A percentile compares a stretch with the other conserved stretches of the same genome.
phyloP scores from a whole-genome alignment of 2,797 vertebrate species.

The Arctocebus calabarensis region DNA sequence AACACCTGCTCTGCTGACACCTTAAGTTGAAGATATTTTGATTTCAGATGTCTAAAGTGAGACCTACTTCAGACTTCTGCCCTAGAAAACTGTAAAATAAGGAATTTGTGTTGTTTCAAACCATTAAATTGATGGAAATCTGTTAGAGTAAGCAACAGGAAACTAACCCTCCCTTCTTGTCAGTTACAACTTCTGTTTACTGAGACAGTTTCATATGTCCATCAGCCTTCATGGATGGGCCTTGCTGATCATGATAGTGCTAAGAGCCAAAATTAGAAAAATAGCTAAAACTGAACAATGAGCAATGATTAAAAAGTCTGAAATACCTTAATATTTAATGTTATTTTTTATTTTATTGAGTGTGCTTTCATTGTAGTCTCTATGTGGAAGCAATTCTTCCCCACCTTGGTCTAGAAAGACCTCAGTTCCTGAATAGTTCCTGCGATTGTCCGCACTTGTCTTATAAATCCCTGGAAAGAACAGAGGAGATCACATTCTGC shows the following conservation, averaged over 20 bases:
- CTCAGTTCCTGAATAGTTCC: neutral
- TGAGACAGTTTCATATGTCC: neutral
- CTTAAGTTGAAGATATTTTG: neutral
- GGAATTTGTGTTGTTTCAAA: neutral
- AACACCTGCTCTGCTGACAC: neutral
- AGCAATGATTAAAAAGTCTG: neutral
- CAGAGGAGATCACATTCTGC: neutral
- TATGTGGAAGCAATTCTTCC: neutral
- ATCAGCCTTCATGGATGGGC: neutral
- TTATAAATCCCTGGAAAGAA: neutral
- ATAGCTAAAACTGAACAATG: neutral
- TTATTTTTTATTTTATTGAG: constrained; percentile 4
- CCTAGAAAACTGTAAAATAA: neutral
- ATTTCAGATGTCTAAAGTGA: neutral
- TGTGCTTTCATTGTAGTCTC: neutral
- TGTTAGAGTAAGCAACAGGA: neutral
- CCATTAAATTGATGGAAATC: neutral
- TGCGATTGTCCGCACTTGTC: neutral
- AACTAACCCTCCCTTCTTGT: neutral
- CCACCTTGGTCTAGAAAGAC: neutral
- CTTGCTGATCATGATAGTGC: neutral
- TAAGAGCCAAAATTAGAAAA: constrained; percentile 26
- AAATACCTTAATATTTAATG: neutral
- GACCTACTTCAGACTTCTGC: constrained; percentile 22
- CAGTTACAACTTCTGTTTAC: neutral